Base-by-base conservation (phyloP, 2,888 invertebrate genomes). In the Lepidochrysops patricia region DNA sequence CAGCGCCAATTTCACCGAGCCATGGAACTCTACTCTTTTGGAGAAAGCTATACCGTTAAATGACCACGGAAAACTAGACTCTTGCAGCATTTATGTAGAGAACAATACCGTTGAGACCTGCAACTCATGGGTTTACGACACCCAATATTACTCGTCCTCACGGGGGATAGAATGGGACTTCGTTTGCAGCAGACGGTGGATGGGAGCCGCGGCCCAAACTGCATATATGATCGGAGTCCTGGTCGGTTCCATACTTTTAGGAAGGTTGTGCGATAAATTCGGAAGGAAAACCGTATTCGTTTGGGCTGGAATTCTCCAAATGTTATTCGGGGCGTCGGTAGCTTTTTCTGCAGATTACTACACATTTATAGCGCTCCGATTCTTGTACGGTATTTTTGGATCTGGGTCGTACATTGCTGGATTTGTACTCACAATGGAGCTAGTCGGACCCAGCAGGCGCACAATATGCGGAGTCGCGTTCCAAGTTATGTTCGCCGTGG, bases 181-280 rank as follows among this genome's bases (percentile, higher is more conserved):
- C 62, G 96, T 96, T 0, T 97, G 97, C 76, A 91, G 92, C 64
- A 87, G 90, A 37, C 90, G 95, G 50, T 96, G 96, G 96, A 94
- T 95, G 93, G 94, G 95, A 1, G 94, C 96, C 0, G 79, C 94
- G 1, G 93, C 95, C 0, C 96, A 96, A 73, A 93, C 94, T 0
- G 82, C 91, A 1, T 95, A 94, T 76, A 96, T 97, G 96, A 91
- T 96, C 72, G 96, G 96, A 5, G 95, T 95, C 3, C 93, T 96
- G 66, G 86, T 92, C 0, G 96, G 96, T 0, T 95, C 96, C 0
- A 92, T 96, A 0, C 90, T 92, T 0, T 87, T 96, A 25, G 96
- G 96, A 9, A 92, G 93, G 60, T 79, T 96, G 70, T 96, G 96
- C 1, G 96, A 96, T 72, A 94, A 92, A 80, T 91, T 94, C 64